Evolutionary conservation across 2,797 vertebrate genomes (phyloP).

Genomic region (Protonibea diacanthus): DNA sequence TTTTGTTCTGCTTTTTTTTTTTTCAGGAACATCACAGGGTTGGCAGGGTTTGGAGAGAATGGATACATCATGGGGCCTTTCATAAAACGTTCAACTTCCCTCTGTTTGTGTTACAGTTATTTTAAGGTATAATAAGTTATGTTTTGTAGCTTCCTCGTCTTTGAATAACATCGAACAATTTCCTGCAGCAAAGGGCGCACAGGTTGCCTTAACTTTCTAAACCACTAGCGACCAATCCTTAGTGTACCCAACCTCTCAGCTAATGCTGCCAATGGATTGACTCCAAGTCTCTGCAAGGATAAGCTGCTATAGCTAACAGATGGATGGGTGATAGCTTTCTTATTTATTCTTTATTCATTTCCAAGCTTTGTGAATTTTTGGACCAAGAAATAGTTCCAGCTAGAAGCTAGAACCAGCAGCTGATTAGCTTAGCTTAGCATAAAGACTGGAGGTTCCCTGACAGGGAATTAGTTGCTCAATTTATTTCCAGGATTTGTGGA

Average conservation of each 20-base stretch:
- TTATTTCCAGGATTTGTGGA: background rate
- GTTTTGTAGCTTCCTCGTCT: no score
- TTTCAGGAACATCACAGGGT: background rate
- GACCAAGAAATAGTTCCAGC: no score
- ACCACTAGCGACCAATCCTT: no score
- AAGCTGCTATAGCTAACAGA: background rate
- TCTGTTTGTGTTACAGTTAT: background rate
- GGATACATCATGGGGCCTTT: background rate
- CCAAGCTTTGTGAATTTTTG: no score
- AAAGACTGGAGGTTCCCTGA: background rate
- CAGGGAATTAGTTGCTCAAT: background rate
- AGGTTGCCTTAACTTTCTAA: no score
- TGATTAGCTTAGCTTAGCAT: background rate
- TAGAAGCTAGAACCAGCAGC: background rate
- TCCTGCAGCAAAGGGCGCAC: no score
- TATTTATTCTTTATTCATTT: no score
- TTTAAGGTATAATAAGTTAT: background rate
- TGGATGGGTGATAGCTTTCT: background rate
- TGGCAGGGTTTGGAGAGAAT: background rate
- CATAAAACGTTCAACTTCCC: background rate
- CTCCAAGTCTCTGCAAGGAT: no score
- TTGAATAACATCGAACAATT: no score
- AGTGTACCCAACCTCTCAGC: no score
- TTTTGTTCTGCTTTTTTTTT: constrained; percentile 12
- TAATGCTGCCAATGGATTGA: no score